Conservation (phyloP, 1,140 invertebrate genomes). For the Gyrodactylus bullatarudis region DNA sequence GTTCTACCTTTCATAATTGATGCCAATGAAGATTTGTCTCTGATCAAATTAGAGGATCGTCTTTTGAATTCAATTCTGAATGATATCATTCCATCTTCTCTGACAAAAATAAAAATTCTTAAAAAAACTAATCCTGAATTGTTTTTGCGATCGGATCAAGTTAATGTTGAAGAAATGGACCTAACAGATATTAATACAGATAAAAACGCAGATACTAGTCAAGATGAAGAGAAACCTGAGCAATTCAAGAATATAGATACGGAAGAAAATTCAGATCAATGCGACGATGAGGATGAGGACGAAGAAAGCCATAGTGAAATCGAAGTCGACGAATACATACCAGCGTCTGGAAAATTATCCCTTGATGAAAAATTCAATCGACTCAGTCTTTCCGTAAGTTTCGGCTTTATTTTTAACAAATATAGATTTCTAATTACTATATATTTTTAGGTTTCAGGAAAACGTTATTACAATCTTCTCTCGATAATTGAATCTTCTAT, state of each 20-base stretch:
- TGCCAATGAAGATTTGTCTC: background rate
- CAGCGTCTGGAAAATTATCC: background rate
- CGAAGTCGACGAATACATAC: background rate
- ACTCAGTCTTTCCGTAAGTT: background rate
- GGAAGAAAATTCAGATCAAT: too few relatives aligned
- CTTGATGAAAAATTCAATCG: background rate
- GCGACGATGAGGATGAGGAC: background rate
- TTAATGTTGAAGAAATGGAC: too few relatives aligned
- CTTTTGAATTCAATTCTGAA: background rate
- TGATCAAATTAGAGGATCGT: background rate
- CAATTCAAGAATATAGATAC: background rate
- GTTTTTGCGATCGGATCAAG: too few relatives aligned
- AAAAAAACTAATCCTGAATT: background rate
- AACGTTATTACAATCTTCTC: background rate
- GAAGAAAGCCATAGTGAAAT: background rate
- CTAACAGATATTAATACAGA: background rate
- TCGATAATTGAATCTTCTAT: background rate
- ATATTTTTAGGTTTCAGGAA: background rate
- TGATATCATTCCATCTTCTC: background rate
- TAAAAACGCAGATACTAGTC: background rate
- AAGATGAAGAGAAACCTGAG: background rate
- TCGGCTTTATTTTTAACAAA: background rate
- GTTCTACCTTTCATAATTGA: background rate
- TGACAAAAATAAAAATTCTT: background rate
- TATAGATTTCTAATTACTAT: background rate